Base-by-base conservation (phyloP, 2,797 vertebrate species). In the Myotis findleyi region DNA sequence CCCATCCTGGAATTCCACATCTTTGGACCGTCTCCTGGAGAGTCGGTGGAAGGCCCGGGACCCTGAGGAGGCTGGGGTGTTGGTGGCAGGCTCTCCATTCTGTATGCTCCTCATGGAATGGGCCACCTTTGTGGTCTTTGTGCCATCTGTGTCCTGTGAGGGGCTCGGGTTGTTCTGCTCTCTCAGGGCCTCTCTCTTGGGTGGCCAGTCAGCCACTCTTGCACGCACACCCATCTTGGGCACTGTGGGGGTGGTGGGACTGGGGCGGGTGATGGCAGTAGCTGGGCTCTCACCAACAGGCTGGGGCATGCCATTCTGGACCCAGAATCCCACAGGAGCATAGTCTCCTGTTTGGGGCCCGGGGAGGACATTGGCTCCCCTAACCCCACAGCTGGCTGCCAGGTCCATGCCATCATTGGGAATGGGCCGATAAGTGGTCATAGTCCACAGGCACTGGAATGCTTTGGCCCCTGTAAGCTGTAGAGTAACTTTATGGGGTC, bases 221-320 rank as follows among this genome's bases (percentile, higher is more conserved):
- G 99, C 99, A 0, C 99, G 98, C 0, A 99, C 99, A 0, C 99
- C 99, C 99, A 99, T 99, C 97, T 99, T 99, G 87, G 99, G 99
- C 94, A 99, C 98, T 0, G 98, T 98, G 0, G 98, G 99, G 97
- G 98, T 99, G 98, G 94, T 97, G 95, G 95, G 93, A 0, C 98
- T 98, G 49, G 98, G 55, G 1, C 99, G 99, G 1, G 98, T 96
- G 5, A 94, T 23, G 21, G 91, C 62, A 0, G 96, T 49, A 20
- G 86, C 97, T 0, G 97, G 95, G 2, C 64, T 93, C 30, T 97
- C 97, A 30, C 92, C 83, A 23, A 75, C 81, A 5, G 97, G 82
- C 57, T 94, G 97, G 81, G 98, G 47, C 66, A 96, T 86, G 87
- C 98, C 98, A 21, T 98, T 98, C 76, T 98, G 98, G 1, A 72